Evolutionary conservation across 2,888 invertebrate genomes (phyloP).

Genomic region (Hypercompe scribonia): DNA sequence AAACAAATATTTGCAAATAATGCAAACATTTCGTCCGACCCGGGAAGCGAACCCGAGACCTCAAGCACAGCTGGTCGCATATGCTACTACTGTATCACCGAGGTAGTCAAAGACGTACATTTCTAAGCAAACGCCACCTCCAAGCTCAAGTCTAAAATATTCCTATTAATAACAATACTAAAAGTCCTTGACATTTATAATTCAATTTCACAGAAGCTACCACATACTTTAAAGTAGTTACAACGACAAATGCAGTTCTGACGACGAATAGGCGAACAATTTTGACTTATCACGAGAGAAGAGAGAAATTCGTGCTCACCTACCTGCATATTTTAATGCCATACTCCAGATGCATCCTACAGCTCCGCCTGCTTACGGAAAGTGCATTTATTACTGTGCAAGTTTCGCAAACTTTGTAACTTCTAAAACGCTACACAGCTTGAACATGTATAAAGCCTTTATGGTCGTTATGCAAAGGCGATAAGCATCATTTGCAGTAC

Average conservation of each 20-base stretch:
- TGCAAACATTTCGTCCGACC: too few species aligned
- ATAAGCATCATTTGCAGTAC: not conserved
- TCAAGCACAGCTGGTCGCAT: too few species aligned
- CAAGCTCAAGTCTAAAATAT: not conserved
- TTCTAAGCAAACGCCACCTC: not conserved
- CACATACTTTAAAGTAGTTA: not conserved
- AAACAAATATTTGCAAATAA: too few species aligned
- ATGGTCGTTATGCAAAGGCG: not conserved
- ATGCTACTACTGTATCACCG: too few species aligned
- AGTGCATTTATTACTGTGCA: constrained; percentile 6
- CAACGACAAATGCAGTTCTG: not conserved
- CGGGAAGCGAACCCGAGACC: too few species aligned
- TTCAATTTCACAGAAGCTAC: not conserved
- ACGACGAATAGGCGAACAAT: not conserved
- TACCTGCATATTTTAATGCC: constrained; percentile 9
- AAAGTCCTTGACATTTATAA: not conserved
- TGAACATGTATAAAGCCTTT: not conserved
- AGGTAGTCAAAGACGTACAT: not conserved
- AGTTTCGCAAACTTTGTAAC: constrained; percentile 4
- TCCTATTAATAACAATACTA: not conserved
- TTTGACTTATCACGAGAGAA: not conserved
- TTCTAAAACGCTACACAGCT: not conserved
- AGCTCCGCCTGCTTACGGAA: not conserved
- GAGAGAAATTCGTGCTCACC: constrained; percentile 1
- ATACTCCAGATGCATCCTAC: constrained; percentile 9